Evolutionary conservation across 2,888 invertebrate genomes (phyloP).

Genomic region (Microplitis manilae): DNA sequence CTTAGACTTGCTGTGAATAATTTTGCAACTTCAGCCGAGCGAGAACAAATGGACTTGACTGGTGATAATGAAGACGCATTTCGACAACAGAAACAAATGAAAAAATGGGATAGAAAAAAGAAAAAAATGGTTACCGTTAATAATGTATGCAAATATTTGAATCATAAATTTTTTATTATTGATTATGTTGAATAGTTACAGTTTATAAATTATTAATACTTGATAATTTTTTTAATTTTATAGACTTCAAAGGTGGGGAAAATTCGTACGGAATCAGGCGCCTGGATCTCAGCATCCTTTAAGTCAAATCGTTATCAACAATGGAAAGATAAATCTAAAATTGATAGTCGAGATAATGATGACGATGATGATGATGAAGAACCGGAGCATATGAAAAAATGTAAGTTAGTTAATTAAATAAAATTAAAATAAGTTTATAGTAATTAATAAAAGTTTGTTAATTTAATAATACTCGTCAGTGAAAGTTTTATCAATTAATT

Average conservation of each 20-base stretch:
- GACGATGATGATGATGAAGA: conserved; percentile 72
- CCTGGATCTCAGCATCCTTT: conserved; percentile 94
- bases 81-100: conserved; percentile 76
- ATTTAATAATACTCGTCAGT: neutral
- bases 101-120: conserved; percentile 94
- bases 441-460: neutral
- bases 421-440: neutral
- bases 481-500: neutral
- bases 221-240: conserved; percentile 42
- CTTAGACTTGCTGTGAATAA: conserved; percentile 82
- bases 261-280: conserved; percentile 96
- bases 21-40: conserved; percentile 86
- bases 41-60: conserved; percentile 86
- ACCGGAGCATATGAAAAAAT: conserved; percentile 53
- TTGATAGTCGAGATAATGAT: conserved; percentile 69
- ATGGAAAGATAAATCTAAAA: conserved; percentile 87
- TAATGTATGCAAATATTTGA: conserved; percentile 71
- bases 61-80: conserved; percentile 84
- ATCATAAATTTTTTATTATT: conserved; percentile 29
- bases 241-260: conserved; percentile 78
- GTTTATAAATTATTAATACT: conserved; percentile 17
- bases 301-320: conserved; percentile 91
- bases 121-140: conserved; percentile 92
- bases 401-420: conserved; percentile 51
- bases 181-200: neutral